A percentile compares a stretch with the other conserved stretches of the same genome.
Conservation (phyloP, 2,888 invertebrate genomes). For the Agrochola macilenta region DNA sequence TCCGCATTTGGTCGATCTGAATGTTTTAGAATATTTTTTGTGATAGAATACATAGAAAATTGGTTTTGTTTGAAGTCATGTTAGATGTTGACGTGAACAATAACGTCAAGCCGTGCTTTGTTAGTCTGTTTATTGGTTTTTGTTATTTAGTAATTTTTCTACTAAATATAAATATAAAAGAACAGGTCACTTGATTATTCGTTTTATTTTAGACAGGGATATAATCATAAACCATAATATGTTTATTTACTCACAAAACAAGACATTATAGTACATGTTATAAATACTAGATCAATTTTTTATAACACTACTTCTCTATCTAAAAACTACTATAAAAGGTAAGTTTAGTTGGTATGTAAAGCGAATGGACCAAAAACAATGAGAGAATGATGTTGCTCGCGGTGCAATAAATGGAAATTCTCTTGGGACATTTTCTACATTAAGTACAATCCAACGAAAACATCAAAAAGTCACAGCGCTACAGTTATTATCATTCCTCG, state of each 20-base stretch:
- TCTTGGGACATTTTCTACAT: neutral
- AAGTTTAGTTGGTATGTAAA: neutral
- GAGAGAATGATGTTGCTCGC: neutral
- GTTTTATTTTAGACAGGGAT: neutral
- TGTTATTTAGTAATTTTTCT: neutral
- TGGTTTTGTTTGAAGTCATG: slow-evolving; percentile 7
- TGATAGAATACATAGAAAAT: slow-evolving; percentile 12
- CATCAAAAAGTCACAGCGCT: neutral
- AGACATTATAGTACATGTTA: too few species aligned
- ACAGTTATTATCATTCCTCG: neutral
- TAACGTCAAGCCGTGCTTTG: slow-evolving; percentile 19
- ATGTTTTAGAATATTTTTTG: slow-evolving; percentile 2
- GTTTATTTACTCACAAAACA: too few species aligned
- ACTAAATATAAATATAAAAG: neutral
- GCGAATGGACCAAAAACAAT: neutral
- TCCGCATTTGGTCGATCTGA: neutral
- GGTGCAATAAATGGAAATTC: neutral
- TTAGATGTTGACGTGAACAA: slow-evolving; percentile 2
- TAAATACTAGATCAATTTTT: neutral
- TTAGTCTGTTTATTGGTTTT: slow-evolving; percentile 16
- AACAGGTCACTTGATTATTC: neutral
- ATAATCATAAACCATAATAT: neutral
- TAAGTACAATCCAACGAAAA: neutral
- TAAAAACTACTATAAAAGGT: neutral
- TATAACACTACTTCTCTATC: neutral